phyloP scores from a whole-genome alignment of 2,888 invertebrate species.

The Leucoptera coffeella region DNA sequence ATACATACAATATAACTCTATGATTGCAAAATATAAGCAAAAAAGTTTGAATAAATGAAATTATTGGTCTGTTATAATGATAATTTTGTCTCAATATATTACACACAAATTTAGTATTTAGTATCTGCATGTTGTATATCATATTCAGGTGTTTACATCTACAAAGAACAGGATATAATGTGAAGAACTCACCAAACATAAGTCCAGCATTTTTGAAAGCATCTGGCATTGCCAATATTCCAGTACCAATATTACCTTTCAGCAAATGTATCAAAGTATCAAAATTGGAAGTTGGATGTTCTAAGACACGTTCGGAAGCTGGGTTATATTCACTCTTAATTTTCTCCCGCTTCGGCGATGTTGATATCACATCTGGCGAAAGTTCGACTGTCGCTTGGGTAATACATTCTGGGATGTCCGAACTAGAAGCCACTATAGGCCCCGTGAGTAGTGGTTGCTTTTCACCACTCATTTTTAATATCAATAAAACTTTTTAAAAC shows the following conservation, averaged over 20 bases:
- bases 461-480: conserved; percentile 63
- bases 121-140: too few relatives aligned
- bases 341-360: conserved; percentile 17
- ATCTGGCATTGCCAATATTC: conserved; percentile 94
- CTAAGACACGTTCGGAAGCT: conserved; percentile 60
- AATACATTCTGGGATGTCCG: background rate
- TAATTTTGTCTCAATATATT: too few relatives aligned
- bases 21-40: too few relatives aligned
- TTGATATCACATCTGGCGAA: conserved; percentile 15
- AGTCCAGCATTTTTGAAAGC: conserved; percentile 89
- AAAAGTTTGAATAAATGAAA: too few relatives aligned
- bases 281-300: conserved; percentile 75
- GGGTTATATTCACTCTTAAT: conserved; percentile 45
- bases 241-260: conserved; percentile 80
- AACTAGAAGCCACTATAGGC: conserved; percentile 8
- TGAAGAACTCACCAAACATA: conserved; percentile 67
- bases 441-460: conserved; percentile 61
- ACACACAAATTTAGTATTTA: too few relatives aligned
- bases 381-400: conserved; percentile 15
- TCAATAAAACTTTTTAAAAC: too few relatives aligned
- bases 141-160: too few relatives aligned
- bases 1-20: too few relatives aligned
- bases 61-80: too few relatives aligned
- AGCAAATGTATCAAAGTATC: conserved; percentile 70
- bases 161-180: too few relatives aligned